phyloP scores from a whole-genome alignment of 2,113 vertebrate species.

The Rhineura floridana region DNA sequence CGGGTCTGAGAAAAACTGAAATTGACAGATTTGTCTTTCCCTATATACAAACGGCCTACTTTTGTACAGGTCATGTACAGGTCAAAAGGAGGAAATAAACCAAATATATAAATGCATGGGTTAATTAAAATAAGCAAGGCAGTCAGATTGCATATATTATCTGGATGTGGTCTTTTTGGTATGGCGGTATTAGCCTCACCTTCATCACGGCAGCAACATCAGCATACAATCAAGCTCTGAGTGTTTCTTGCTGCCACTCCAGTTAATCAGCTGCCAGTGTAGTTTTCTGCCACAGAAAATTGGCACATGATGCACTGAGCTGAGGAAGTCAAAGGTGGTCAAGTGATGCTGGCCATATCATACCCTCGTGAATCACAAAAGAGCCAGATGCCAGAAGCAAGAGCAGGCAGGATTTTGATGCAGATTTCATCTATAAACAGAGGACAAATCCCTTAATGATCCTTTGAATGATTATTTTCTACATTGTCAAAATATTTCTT shows the following conservation, averaged over 20 bases:
- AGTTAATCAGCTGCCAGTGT: not conserved
- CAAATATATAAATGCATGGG: not conserved
- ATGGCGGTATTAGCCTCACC: not conserved
- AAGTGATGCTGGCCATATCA: not conserved
- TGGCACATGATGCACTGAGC: not conserved
- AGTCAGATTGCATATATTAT: not conserved
- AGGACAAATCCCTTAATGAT: not conserved
- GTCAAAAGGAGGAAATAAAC: not conserved
- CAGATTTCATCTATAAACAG: not conserved
- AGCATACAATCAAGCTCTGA: not conserved
- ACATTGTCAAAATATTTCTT: constrained; percentile 59
- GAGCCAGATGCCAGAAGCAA: not conserved
- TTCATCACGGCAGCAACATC: not conserved
- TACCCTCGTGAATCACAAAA: not conserved
- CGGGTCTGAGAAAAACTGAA: no score
- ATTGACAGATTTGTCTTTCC: no score
- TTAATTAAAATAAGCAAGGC: not conserved
- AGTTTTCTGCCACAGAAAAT: not conserved
- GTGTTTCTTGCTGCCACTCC: not conserved
- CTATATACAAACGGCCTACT: no score
- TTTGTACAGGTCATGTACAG: no score
- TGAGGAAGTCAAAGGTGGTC: not conserved
- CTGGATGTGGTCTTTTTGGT: not conserved
- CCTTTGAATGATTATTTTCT: constrained; percentile 38
- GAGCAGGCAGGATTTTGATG: not conserved